Conservation (phyloP, 2,113 vertebrate genomes). For the Neolamprologus fasciatus region DNA sequence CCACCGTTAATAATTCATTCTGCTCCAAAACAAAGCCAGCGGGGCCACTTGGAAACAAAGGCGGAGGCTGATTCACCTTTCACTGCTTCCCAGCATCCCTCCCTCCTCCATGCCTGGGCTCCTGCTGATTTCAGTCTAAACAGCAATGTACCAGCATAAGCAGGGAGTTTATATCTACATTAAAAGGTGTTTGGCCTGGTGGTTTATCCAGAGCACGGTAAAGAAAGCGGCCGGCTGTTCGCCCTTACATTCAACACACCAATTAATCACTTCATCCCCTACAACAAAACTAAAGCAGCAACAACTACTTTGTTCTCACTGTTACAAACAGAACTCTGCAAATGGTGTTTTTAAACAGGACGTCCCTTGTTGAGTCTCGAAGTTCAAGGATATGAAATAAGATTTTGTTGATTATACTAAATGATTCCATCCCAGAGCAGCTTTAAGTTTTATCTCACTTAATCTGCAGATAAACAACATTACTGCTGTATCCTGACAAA, state of each 20-base stretch:
- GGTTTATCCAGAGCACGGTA: not conserved
- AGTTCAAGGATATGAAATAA: not conserved
- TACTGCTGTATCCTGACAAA: not conserved
- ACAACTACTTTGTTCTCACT: not conserved
- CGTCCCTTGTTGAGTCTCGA: not conserved
- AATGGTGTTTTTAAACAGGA: accelerated
- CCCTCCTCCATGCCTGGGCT: constrained; percentile 1
- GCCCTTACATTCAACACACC: not conserved
- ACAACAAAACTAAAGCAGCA: not conserved
- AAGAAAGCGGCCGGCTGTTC: not conserved
- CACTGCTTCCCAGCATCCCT: constrained; percentile 32
- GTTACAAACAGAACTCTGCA: not conserved
- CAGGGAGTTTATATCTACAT: not conserved
- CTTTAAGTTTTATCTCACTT: not conserved
- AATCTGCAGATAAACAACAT: not conserved
- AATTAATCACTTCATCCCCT: not conserved
- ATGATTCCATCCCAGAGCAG: not conserved
- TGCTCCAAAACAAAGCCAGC: constrained; percentile 63
- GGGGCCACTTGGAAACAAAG: constrained; percentile 55
- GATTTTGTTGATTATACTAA: not conserved
- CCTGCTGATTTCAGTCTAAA: constrained; percentile 11
- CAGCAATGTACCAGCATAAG: not conserved
- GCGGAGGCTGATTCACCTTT: constrained; percentile 60
- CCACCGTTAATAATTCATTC: constrained; percentile 66
- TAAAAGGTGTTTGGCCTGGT: not conserved